Percentiles rank a stretch among this genome's conserved stretches.
phyloP scores from a whole-genome alignment of 2,797 vertebrate species.

The Lophotriccus pileatus region DNA sequence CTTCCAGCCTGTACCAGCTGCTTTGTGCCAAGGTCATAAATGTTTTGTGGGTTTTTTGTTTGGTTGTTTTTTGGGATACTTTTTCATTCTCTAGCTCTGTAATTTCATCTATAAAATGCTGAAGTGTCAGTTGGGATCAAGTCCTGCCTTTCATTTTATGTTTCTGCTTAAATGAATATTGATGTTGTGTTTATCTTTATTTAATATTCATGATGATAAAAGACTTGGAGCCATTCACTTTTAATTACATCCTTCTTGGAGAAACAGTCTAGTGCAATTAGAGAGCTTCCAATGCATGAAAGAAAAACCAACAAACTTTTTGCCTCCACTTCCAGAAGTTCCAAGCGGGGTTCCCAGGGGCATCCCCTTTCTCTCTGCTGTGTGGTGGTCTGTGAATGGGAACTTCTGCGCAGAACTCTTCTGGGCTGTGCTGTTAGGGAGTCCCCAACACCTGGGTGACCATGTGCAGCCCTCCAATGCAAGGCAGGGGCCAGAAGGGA shows the following conservation, averaged over 20 bases:
- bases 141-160: conserved; percentile 55
- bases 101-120: not conserved
- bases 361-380: not conserved
- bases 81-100: not conserved
- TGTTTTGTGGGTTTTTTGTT: not conserved
- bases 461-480: not conserved
- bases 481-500: not conserved
- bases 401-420: not conserved
- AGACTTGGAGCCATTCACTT: conserved; percentile 71
- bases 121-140: not conserved
- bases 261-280: conserved; percentile 70
- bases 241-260: conserved; percentile 70
- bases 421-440: not conserved
- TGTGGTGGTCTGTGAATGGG: not conserved
- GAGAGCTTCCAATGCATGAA: conserved; percentile 9
- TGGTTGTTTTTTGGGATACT: not conserved
- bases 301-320: conserved; percentile 42
- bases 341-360: not conserved
- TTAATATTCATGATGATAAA: conserved; percentile 77
- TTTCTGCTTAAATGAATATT: conserved; percentile 71
- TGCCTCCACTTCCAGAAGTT: not conserved
- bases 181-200: conserved; percentile 71
- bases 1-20: not conserved
- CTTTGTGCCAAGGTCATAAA: not conserved
- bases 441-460: not conserved